phyloP scores from a whole-genome alignment of 2,797 vertebrate genomes.

The Gallinago nigripennis region DNA sequence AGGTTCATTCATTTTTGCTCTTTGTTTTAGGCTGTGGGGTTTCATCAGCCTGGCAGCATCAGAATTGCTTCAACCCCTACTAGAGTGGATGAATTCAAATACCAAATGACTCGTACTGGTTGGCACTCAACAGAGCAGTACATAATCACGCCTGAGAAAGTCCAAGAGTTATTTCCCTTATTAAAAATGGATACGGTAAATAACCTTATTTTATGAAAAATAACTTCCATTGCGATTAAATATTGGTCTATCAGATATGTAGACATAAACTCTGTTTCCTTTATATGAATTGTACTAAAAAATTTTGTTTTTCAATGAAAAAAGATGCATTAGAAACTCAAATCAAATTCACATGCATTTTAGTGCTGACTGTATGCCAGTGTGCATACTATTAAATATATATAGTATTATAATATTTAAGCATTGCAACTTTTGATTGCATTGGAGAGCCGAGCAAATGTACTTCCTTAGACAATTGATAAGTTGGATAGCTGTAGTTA shows the following conservation, averaged over 20 bases:
- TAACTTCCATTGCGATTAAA: background rate
- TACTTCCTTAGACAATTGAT: background rate
- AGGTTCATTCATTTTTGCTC: background rate
- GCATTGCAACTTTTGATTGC: background rate
- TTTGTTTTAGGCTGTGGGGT: constrained; percentile 86
- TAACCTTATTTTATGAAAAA: background rate
- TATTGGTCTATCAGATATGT: background rate
- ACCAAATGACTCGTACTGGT: constrained; percentile 91
- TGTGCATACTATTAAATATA: background rate
- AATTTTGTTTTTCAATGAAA: background rate
- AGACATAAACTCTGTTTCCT: background rate
- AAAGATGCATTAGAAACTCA: background rate
- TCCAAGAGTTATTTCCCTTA: constrained; percentile 90
- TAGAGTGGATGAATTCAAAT: constrained; percentile 93
- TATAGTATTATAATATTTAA: background rate
- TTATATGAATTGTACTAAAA: background rate
- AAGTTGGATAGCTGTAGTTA: background rate
- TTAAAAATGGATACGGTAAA: constrained; percentile 90
- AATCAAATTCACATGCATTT: background rate
- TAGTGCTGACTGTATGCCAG: background rate
- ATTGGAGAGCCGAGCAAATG: background rate
- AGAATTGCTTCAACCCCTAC: constrained; percentile 88
- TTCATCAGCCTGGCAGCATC: constrained; percentile 95
- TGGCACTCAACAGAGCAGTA: constrained; percentile 91
- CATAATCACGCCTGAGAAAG: constrained; percentile 88